Conservation (phyloP, 2,113 vertebrate species). For the Vombatus ursinus region DNA sequence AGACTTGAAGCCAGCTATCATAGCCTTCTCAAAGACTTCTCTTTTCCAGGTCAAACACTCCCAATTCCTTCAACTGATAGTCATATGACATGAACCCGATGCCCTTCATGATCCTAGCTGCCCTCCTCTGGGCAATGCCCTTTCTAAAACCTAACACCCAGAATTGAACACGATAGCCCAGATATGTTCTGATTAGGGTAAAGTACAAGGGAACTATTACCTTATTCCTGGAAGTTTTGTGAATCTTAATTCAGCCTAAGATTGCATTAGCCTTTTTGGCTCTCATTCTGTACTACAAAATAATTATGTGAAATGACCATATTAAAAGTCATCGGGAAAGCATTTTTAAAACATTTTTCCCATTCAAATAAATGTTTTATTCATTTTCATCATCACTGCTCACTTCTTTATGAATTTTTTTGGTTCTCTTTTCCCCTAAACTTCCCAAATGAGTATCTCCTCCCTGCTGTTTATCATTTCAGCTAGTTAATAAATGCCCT, state of each 20-base stretch:
- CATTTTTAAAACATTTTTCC: neutral
- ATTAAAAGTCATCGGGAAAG: neutral
- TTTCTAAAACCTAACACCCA: neutral
- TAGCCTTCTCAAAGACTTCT: neutral
- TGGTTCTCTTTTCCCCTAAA: conserved; percentile 8
- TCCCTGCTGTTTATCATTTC: neutral
- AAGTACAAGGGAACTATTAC: neutral
- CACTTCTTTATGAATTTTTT: conserved; percentile 15
- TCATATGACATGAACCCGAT: neutral
- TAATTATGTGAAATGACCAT: conserved; percentile 2
- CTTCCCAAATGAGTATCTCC: neutral
- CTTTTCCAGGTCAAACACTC: neutral
- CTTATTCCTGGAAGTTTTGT: neutral
- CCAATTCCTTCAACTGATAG: neutral
- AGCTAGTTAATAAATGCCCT: neutral
- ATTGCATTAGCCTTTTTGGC: neutral
- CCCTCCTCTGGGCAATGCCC: neutral
- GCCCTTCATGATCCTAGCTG: neutral
- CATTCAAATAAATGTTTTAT: neutral
- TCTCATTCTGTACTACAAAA: neutral
- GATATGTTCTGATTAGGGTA: neutral
- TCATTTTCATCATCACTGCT: neutral
- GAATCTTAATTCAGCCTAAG: neutral
- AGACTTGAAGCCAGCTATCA: neutral
- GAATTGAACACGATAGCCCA: neutral